phyloP scores from a whole-genome alignment of 1,140 invertebrate species.

The Drosophila seguyi region DNA sequence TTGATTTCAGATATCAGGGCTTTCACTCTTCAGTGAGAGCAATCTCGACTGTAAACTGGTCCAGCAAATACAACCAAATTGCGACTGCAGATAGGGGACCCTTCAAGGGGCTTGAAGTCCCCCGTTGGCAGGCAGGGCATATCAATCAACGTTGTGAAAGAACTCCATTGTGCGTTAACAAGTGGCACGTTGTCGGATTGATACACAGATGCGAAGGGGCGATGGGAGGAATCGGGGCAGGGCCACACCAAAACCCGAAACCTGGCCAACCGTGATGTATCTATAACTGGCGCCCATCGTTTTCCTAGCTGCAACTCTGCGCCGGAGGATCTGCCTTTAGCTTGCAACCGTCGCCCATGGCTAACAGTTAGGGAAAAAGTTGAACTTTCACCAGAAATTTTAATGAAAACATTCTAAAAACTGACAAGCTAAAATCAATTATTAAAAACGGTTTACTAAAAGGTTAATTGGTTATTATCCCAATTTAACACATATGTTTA shows the following conservation, averaged over 20 bases:
- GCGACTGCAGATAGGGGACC: not conserved
- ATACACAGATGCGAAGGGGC: conserved; percentile 50
- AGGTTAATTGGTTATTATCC: too few relatives aligned
- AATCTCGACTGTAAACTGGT: not conserved
- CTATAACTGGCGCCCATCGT: conserved; percentile 55
- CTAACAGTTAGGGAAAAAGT: not conserved
- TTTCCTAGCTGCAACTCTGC: conserved; percentile 18
- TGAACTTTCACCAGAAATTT: not conserved
- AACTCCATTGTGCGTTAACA: conserved; percentile 76
- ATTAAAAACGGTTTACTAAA: too few relatives aligned
- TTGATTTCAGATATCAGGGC: not conserved
- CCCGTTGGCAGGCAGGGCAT: conserved; percentile 26
- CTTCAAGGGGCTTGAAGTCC: not conserved
- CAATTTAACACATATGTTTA: not conserved
- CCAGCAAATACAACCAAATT: conserved; percentile 22
- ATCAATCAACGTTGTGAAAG: conserved; percentile 73
- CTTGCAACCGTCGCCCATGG: not conserved
- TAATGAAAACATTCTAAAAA: too few relatives aligned
- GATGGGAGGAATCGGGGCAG: conserved; percentile 8
- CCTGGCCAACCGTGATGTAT: conserved; percentile 64
- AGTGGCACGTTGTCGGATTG: conserved; percentile 76
- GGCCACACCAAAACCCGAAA: conserved; percentile 30
- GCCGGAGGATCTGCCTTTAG: not conserved
- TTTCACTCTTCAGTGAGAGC: not conserved
- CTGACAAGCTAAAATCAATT: too few relatives aligned